These are phyloP conservation scores for Agelas oroides DNA, from an alignment of 37 sponge, comb jelly and placozoan genomes.

Conservation along the genomic window DNA sequence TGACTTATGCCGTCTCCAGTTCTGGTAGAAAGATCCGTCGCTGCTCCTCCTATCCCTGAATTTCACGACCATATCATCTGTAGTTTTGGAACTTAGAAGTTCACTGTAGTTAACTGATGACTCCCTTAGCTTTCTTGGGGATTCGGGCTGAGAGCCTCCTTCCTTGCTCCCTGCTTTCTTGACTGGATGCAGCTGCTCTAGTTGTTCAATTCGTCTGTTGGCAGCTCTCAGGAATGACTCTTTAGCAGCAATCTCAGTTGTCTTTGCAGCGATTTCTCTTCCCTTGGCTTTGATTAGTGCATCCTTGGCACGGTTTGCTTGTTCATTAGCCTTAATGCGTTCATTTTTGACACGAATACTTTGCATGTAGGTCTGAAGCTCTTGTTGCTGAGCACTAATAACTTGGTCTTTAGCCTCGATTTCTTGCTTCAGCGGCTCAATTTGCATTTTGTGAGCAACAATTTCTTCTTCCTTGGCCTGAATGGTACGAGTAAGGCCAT, in stretches of 20 bases:
- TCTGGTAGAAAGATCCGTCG: conserved; percentile 23
- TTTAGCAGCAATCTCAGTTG: conserved; percentile 26
- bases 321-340: conserved; percentile 36
- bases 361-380: conserved; percentile 52
- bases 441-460: conserved; percentile 15
- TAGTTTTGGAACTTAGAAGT: no score
- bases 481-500: conserved; percentile 27
- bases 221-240: conserved; percentile 25
- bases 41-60: neutral
- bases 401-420: conserved; percentile 10
- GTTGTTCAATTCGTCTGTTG: conserved; percentile 30
- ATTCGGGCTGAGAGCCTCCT: neutral
- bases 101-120: neutral
- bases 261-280: conserved; percentile 38
- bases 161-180: neutral
- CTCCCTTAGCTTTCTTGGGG: neutral
- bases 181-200: conserved; percentile 30
- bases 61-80: no score
- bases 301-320: conserved; percentile 38
- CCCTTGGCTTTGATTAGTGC: conserved; percentile 57
- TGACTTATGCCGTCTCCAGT: neutral
- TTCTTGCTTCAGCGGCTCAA: conserved; percentile 21
- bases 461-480: conserved; percentile 46
- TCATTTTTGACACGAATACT: conserved; percentile 30
- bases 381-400: conserved; percentile 27